phyloP scores from a whole-genome alignment of 2,888 invertebrate genomes.

The Volucella zonaria region DNA sequence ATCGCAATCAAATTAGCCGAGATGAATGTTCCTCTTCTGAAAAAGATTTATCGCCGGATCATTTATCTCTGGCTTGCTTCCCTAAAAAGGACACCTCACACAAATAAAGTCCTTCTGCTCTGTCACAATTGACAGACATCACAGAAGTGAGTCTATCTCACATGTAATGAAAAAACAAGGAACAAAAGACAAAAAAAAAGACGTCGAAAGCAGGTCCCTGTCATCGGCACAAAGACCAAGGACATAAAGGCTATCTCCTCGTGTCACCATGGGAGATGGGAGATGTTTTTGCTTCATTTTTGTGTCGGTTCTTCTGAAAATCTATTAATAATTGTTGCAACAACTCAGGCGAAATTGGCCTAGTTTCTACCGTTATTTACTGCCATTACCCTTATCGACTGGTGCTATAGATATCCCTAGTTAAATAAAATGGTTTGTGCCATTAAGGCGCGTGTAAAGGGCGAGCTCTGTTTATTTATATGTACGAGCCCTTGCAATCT shows the following conservation, averaged over 20 bases:
- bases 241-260: constrained; percentile 26
- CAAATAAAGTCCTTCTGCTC: constrained; percentile 22
- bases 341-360: constrained; percentile 60
- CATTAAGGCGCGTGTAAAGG: constrained; percentile 32
- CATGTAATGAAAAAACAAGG: neutral
- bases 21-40: constrained; percentile 8
- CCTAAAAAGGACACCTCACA: neutral
- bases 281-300: constrained; percentile 1
- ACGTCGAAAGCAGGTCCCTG: constrained; percentile 13
- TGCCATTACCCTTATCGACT: neutral
- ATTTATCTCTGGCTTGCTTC: constrained; percentile 27
- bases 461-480: constrained; percentile 31
- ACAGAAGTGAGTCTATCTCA: neutral
- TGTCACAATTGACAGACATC: constrained; percentile 33
- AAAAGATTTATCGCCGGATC: constrained; percentile 22
- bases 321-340: constrained; percentile 66
- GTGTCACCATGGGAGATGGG: neutral
- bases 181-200: neutral
- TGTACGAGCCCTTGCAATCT: neutral
- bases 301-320: neutral
- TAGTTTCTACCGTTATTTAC: constrained; percentile 22
- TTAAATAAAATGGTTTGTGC: constrained; percentile 19
- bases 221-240: constrained; percentile 55
- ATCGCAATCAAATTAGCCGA: constrained; percentile 15
- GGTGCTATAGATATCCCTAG: neutral